Evolutionary conservation across 2,888 invertebrate species (phyloP).

Genomic region (Alentia gelatinosa): DNA sequence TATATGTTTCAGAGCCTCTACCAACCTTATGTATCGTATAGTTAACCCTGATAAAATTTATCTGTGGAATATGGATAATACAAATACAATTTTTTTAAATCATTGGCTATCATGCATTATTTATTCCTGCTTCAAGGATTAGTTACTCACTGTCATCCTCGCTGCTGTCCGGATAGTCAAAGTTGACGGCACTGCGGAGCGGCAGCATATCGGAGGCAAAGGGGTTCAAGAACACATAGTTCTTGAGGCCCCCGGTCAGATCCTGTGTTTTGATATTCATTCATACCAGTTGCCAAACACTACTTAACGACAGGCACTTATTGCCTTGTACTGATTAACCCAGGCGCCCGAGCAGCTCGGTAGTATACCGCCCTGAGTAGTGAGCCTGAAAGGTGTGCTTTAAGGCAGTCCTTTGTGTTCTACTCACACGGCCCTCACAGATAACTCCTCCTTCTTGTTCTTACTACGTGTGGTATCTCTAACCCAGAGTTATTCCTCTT

Average conservation of each 20-base stretch:
- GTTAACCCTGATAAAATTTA: too few species aligned
- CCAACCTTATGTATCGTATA: too few species aligned
- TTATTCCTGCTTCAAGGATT: background rate
- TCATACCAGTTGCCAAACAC: constrained; percentile 38
- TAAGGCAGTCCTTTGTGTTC: too few species aligned
- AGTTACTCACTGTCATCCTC: constrained; percentile 41
- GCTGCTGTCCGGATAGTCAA: constrained; percentile 33
- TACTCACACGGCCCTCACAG: background rate
- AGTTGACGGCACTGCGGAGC: constrained; percentile 28
- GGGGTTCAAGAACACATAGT: constrained; percentile 51
- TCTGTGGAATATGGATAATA: background rate
- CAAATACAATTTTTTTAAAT: background rate
- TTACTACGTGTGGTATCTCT: background rate
- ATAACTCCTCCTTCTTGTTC: background rate
- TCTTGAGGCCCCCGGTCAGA: constrained; percentile 20
- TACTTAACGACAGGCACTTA: background rate
- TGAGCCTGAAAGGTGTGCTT: background rate
- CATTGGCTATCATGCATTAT: background rate
- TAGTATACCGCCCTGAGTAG: background rate
- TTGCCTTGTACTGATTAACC: background rate
- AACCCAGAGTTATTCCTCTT: background rate
- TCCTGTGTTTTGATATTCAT: constrained; percentile 27
- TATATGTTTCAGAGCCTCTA: too few species aligned
- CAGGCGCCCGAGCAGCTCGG: background rate
- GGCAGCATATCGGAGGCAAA: constrained; percentile 46